A percentile compares a stretch with the other conserved stretches of the same genome.
These are phyloP conservation scores for Chrysocyon brachyurus DNA, from an alignment of 2,797 vertebrate species.

Conservation along the genomic window DNA sequence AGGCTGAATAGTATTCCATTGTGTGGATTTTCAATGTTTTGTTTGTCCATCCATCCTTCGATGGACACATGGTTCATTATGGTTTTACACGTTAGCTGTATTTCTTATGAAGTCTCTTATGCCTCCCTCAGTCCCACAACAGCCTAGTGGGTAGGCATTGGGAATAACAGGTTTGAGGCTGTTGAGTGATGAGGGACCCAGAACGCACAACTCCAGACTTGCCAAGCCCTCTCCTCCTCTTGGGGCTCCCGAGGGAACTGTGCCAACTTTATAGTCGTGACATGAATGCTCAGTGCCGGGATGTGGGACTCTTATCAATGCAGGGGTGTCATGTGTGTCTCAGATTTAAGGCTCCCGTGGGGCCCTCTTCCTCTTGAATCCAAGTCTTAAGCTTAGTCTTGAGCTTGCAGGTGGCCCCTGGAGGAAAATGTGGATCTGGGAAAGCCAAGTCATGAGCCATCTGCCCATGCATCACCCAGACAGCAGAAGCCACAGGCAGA, in stretches of 20 bases:
- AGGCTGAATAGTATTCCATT: background rate
- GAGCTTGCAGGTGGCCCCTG: background rate
- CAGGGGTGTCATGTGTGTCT: fast-evolving
- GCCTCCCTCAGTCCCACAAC: background rate
- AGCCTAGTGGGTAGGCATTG: no score
- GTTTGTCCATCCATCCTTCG: fast-evolving
- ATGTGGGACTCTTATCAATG: background rate
- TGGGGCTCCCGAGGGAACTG: background rate
- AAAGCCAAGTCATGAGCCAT: background rate
- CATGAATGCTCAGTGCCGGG: fast-evolving
- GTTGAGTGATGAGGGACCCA: no score
- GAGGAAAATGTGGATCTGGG: background rate
- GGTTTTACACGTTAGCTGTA: background rate
- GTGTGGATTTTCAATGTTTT: background rate
- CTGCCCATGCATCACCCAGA: no score
- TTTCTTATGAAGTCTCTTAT: no score
- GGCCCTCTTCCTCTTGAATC: background rate
- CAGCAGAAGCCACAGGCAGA: background rate
- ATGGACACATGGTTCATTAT: background rate
- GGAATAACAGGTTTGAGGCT: background rate
- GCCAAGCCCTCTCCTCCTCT: background rate
- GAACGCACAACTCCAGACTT: background rate
- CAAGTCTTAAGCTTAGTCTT: background rate
- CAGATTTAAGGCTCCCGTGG: no score
- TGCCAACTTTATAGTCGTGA: no score